Evolutionary conservation across 1,140 invertebrate genomes (phyloP).

Genomic region (Lineus longissimus): DNA sequence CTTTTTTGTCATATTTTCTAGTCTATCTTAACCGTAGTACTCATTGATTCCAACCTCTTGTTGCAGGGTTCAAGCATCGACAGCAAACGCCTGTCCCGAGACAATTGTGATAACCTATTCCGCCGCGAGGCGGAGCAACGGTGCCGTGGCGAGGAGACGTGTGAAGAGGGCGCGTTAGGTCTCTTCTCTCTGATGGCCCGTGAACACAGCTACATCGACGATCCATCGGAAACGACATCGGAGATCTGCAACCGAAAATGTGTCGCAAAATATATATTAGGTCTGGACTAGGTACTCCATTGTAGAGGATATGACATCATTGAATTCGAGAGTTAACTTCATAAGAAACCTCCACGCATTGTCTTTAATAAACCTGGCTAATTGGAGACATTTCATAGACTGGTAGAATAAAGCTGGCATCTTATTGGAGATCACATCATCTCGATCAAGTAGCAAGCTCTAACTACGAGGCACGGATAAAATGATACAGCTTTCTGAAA

Average conservation of each 20-base stretch:
- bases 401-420: no score
- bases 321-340: no score
- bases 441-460: no score
- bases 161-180: slow-evolving; percentile 1
- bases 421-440: no score
- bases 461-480: no score
- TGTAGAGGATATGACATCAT: no score
- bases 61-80: not conserved
- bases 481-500: no score
- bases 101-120: not conserved
- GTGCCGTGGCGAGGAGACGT: not conserved
- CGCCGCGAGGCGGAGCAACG: not conserved
- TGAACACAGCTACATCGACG: not conserved
- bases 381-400: no score
- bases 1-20: not conserved
- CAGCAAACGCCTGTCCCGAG: not conserved
- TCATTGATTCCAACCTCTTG: not conserved
- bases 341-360: no score
- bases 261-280: not conserved
- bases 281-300: not conserved
- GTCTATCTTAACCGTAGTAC: not conserved
- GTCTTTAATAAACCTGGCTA: no score
- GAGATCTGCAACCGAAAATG: not conserved
- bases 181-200: not conserved
- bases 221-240: not conserved